phyloP scores from a whole-genome alignment of 1,140 invertebrate species.

The Chymomyza costata region DNA sequence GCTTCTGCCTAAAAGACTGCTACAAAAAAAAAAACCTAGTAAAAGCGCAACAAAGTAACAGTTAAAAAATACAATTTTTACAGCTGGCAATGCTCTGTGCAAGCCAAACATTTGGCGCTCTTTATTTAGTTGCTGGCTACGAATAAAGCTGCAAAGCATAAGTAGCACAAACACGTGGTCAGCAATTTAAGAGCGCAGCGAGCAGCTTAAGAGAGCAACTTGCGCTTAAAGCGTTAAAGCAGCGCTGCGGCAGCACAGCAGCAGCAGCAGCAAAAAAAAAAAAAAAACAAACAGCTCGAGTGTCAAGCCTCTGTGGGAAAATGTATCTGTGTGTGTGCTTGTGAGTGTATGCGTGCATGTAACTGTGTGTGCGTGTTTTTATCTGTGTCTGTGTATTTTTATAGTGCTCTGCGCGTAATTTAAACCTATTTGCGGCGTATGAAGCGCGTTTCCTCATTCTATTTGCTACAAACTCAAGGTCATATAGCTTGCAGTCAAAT shows the following conservation, averaged over 20 bases:
- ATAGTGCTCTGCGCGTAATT: no score
- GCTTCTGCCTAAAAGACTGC: background rate
- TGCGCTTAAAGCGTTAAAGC: background rate
- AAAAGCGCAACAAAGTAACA: slow-evolving; percentile 17
- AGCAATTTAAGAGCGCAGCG: slow-evolving; percentile 13
- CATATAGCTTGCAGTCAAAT: no score
- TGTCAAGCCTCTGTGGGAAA: no score
- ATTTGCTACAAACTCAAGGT: slow-evolving; percentile 21
- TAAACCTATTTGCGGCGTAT: slow-evolving; percentile 14
- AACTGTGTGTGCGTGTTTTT: slow-evolving; percentile 8
- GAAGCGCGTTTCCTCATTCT: no score
- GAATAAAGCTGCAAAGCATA: slow-evolving; percentile 46
- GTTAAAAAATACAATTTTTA: no score
- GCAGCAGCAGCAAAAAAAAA: slow-evolving; percentile 6
- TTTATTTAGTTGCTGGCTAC: slow-evolving; percentile 1
- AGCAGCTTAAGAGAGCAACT: slow-evolving; percentile 21
- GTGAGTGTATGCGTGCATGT: slow-evolving; percentile 5
- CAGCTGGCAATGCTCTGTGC: slow-evolving; percentile 5
- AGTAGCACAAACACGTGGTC: slow-evolving; percentile 52
- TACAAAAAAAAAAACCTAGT: background rate
- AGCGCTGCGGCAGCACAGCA: slow-evolving; percentile 8
- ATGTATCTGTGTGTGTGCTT: background rate
- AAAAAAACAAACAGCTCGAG: slow-evolving; percentile 8
- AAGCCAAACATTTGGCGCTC: background rate
- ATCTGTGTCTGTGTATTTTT: slow-evolving; percentile 18